Evolutionary conservation across 2,797 vertebrate species (phyloP), one percentile per base, ranked within the genome.

Genomic region (Coilia nasus): DNA sequence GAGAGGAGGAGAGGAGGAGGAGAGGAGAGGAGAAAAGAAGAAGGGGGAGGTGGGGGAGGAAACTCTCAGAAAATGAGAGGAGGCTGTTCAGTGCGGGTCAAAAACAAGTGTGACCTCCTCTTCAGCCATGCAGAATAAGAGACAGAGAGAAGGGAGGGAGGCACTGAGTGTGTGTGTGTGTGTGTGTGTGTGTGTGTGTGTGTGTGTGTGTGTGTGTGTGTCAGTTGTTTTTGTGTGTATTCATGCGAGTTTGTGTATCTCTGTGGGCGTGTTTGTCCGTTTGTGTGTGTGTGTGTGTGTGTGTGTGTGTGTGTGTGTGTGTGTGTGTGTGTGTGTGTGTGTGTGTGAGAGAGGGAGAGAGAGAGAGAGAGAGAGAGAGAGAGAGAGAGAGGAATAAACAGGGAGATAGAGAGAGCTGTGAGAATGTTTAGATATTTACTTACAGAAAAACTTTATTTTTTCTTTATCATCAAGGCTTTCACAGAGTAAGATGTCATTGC

Each of bases 41-140:
- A 54, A 54, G 50, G 9, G 50, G 50, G 50, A 54, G 50, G 14
- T 14, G 50, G 50, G 14, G 50, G 50, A 54, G 50, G 9, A 28
- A 75, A 31, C 67, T 35, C 67, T 41, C 15, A 41, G 67, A 14
- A 14, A 75, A 41, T 75, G 67, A 75, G 67, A 75, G 31, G 67
- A 75, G 67, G 28, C 67, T 5, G 31, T 35, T 75, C 28, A 75
- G 25, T 75, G 31, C 28, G 15, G 31, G 28, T 75, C 67, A 75
- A 75, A 75, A 75, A 75, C 67, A 75, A 75, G 67, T 3, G 3
- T 75, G 67, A 75, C 67, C 67, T 9, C 67, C 67, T 35, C 67
- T 75, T 75, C 67, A 75, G 67, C 67, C 67, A 75, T 35, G 67
- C 67, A 35, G 28, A 75, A 35, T 6, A 15, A 75, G 67, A 35